Percentiles rank a stretch among this genome's conserved stretches.
phyloP scores from a whole-genome alignment of 2,888 invertebrate species.

The Lepetodrilus schrolli region DNA sequence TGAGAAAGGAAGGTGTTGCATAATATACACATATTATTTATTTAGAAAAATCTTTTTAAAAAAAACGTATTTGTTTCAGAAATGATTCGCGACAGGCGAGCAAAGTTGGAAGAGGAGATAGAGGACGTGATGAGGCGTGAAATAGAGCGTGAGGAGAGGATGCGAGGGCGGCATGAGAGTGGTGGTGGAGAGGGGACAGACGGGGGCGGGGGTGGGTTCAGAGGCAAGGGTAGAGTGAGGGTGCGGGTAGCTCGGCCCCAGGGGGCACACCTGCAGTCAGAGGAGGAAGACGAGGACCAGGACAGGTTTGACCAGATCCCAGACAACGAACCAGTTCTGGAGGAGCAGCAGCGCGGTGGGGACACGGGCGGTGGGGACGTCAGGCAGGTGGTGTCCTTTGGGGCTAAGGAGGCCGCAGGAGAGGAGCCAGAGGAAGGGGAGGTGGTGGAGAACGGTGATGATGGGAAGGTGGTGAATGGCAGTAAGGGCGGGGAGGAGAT shows the following conservation, averaged over 20 bases:
- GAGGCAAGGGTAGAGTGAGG: conserved; percentile 32
- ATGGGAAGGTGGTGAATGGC: background rate
- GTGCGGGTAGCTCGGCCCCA: conserved; percentile 14
- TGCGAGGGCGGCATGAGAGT: conserved; percentile 38
- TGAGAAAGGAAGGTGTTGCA: too few species aligned
- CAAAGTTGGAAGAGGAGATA: conserved; percentile 63
- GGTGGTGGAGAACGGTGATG: background rate
- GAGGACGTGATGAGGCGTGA: conserved; percentile 60
- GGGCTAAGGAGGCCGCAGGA: background rate
- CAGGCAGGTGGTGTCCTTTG: conserved; percentile 17
- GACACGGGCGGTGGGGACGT: conserved; percentile 30
- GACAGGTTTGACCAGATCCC: conserved; percentile 35
- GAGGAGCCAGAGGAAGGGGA: background rate
- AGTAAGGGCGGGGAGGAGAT: background rate
- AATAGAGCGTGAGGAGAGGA: conserved; percentile 43
- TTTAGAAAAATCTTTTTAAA: too few species aligned
- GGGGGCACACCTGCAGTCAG: conserved; percentile 15
- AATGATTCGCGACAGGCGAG: conserved; percentile 58
- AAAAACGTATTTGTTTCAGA: conserved; percentile 54
- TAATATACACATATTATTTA: too few species aligned
- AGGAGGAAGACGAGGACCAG: conserved; percentile 36
- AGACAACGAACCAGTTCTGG: conserved; percentile 37
- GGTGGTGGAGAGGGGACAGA: conserved; percentile 32
- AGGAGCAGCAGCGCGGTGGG: conserved; percentile 35
- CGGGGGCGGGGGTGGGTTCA: conserved; percentile 38